Evolutionary conservation across 1,140 invertebrate genomes (phyloP).

Genomic region (Bombus affinis): DNA sequence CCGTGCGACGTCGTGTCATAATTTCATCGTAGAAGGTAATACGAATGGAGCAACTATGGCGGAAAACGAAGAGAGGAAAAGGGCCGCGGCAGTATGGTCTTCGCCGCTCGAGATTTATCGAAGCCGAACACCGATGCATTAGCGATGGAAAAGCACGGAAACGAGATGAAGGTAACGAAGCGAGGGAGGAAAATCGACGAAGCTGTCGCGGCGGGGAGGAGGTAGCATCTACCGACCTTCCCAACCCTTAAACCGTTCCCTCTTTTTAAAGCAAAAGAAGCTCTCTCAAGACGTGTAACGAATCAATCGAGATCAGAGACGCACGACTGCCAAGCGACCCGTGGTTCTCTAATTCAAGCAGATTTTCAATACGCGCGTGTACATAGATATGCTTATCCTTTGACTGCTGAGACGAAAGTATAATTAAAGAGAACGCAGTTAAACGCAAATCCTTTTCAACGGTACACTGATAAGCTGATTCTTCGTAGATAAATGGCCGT

Average conservation of each 20-base stretch:
- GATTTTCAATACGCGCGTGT: background rate
- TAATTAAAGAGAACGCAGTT: background rate
- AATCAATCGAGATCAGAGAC: conserved; percentile 74
- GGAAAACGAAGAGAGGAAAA: conserved; percentile 32
- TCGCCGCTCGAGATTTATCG: conserved; percentile 70
- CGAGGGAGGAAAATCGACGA: conserved; percentile 67
- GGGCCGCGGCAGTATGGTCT: conserved; percentile 55
- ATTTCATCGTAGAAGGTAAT: conserved; percentile 70
- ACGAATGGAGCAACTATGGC: conserved; percentile 54
- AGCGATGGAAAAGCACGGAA: conserved; percentile 71
- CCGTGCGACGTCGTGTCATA: conserved; percentile 62
- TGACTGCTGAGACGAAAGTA: background rate
- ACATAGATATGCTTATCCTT: background rate
- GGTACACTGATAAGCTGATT: background rate
- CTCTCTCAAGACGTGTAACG: conserved; percentile 70
- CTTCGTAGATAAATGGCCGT: background rate
- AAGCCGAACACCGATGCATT: conserved; percentile 74
- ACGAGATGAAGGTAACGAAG: conserved; percentile 72
- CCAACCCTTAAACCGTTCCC: conserved; percentile 48
- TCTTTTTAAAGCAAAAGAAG: conserved; percentile 40
- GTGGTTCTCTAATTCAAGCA: background rate
- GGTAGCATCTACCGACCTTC: conserved; percentile 24
- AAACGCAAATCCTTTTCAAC: background rate
- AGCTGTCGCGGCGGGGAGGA: conserved; percentile 28
- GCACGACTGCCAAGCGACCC: background rate